Conservation (phyloP, 2,888 invertebrate species). For the Pterostichus madidus region DNA sequence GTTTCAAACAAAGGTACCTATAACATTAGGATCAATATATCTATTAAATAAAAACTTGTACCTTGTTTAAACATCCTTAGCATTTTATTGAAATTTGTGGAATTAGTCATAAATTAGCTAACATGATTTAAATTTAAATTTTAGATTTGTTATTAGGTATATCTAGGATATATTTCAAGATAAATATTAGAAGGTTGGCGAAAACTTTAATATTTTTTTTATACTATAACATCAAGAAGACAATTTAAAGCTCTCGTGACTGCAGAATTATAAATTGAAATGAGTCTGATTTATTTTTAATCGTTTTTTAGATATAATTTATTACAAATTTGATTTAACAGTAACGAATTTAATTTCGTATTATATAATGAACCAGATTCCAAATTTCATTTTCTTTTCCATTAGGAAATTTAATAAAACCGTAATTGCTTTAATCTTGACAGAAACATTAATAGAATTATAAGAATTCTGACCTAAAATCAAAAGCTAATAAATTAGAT, state of each 20-base stretch:
- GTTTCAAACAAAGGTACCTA: too few relatives aligned
- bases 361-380: constrained; percentile 21
- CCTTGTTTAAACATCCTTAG: too few relatives aligned
- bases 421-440: constrained; percentile 32
- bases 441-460: constrained; percentile 30
- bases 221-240: not conserved
- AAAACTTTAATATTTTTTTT: constrained; percentile 27
- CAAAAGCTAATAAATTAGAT: constrained; percentile 56
- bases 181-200: not conserved
- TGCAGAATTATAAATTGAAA: constrained; percentile 4
- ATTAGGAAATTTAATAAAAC: constrained; percentile 27
- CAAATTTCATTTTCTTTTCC: constrained; percentile 25
- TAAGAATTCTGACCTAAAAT: constrained; percentile 52
- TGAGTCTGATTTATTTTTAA: constrained; percentile 36
- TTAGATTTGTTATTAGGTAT: too few relatives aligned
- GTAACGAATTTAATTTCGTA: constrained; percentile 13
- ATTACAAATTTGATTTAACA: constrained; percentile 27
- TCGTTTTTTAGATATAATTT: constrained; percentile 28
- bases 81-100: too few relatives aligned
- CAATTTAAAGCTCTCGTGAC: constrained; percentile 30
- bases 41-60: too few relatives aligned
- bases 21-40: too few relatives aligned
- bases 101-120: too few relatives aligned
- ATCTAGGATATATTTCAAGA: too few relatives aligned
- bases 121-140: too few relatives aligned